These are phyloP conservation scores for Cryptus viduatorius DNA, from an alignment of 2,888 invertebrate species.

Conservation along the genomic window DNA sequence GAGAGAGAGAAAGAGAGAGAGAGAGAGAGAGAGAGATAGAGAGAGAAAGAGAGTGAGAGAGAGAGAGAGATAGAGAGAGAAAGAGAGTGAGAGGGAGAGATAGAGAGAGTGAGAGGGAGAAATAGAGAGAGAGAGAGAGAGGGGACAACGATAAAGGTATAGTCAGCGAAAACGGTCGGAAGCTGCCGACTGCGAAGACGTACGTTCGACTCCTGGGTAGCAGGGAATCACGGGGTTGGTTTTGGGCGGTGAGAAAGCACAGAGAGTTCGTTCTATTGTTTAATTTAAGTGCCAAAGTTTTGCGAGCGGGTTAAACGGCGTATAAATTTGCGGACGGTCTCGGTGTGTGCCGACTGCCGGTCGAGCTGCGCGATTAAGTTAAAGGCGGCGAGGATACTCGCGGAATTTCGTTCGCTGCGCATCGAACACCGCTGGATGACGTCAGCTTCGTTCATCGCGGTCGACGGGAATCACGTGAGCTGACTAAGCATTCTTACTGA, in stretches of 20 bases:
- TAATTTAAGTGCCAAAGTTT: slow-evolving; percentile 84
- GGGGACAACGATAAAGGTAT: neutral
- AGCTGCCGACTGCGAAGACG: slow-evolving; percentile 73
- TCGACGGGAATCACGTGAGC: slow-evolving; percentile 17
- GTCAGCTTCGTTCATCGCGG: slow-evolving; percentile 39
- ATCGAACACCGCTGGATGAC: slow-evolving; percentile 24
- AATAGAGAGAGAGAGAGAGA: slow-evolving; percentile 13
- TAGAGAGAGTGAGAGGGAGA: slow-evolving; percentile 19
- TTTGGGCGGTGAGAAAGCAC: slow-evolving; percentile 33
- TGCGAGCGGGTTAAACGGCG: slow-evolving; percentile 80
- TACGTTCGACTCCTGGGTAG: slow-evolving; percentile 75
- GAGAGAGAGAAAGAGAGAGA: neutral
- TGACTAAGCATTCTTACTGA: slow-evolving; percentile 64
- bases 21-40: neutral
- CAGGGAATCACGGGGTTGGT: slow-evolving; percentile 35
- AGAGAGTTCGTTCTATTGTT: slow-evolving; percentile 81
- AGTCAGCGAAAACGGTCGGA: slow-evolving; percentile 63
- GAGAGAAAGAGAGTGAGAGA: neutral
- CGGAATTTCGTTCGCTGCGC: slow-evolving; percentile 16
- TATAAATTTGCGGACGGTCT: slow-evolving; percentile 77
- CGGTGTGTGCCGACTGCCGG: slow-evolving; percentile 43
- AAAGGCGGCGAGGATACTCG: slow-evolving; percentile 28
- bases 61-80: neutral
- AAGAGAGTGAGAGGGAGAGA: neutral
- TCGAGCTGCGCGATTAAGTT: slow-evolving; percentile 31